Base-by-base conservation (phyloP, 2,888 invertebrate species). In the Dromius quadrimaculatus region DNA sequence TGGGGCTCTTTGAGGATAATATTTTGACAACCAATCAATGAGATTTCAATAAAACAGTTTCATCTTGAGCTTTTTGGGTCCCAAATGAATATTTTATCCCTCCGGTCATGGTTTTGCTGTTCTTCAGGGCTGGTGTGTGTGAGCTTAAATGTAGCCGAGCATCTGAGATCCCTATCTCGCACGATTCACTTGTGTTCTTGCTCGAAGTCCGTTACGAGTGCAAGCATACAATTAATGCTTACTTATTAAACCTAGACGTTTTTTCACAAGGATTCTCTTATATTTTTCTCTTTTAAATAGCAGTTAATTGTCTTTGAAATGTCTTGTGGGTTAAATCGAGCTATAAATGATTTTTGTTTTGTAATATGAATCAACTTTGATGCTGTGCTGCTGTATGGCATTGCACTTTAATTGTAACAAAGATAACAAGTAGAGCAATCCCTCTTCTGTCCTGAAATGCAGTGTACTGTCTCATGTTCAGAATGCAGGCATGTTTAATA, bases 141-240 rank as follows among this genome's bases (percentile, higher is more conserved):
- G 59, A 59, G 59, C 59, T 36, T 59, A 34, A 34, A 59, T 19
- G 59, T 54, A 54, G 41, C 15, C 41, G 41, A 41, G 23, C 50
- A 23, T 59, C 36, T 11, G 34, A 59, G 59, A 59, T 59, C 59
- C 36, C 34, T 59, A 59, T 59, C 59, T 59, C n/a, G 59, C 59
- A 59, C 59, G 59, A 36, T 59, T 59, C 59, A 59, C 59, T 59
- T 59, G 59, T 62, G 62, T 41, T 62, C 41, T 62, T 62, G 62
- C 62, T 62, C 41, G 41, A 15, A 62, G 41, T 59, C 62, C 62
- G 62, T 62, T 62, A 62, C 62, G 62, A 62, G 22, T 41, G 41
- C 62, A 62, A 22, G 41, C 62, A 41, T 38, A 62, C 62, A 62
- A 62, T 62, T 62, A 62, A 41, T 62, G 62, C 41, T 38, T 34